Evolutionary conservation across 2,888 invertebrate genomes (phyloP), one percentile per base, ranked within the genome.

Genomic region (Strigamia transsilvanica): DNA sequence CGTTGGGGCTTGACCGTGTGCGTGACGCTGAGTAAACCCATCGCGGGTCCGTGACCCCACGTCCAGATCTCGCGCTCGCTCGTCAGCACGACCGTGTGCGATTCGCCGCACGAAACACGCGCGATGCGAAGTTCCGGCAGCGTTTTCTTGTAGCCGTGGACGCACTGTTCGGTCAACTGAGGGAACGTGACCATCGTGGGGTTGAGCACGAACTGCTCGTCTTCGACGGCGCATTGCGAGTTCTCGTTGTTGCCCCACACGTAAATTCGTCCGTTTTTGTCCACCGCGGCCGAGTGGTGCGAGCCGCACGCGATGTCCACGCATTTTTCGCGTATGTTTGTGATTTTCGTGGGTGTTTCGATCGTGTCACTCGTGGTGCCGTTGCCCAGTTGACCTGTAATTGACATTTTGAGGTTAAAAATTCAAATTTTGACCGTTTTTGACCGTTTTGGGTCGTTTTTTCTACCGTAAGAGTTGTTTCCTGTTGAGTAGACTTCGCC

Each of bases 401-500:
- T 46, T 23, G 13, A 82, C 46, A 23, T 13, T 42, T 77, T 6
- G 3, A 7, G 10, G 6, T 51, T 18, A 13, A 51, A 18, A 18
- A 18, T 51, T 15, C 51, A 13, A 3, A 18, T 15, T 51, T 51
- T 2, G 27, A 15, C 4, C 38, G 38, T 27, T 88, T 34, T 88
- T 85, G 18, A n/a, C n/a, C n/a, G n/a, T n/a, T n/a, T n/a, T n/a
- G n/a, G n/a, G n/a, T n/a, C n/a, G n/a, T n/a, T n/a, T n/a, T n/a
- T n/a, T n/a, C n/a, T 95, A 83, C 92, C 91, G 83, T 90, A 90
- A 84, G 91, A 90, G 87, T 96, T 96, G 84, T 92, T 90, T 2
- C 96, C 96, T 95, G 96, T 96, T 81, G 93, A 90, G 86, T 92
- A 95, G 0, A 94, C 91, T 84, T 94, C 90, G 0, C 95, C 95